These are phyloP conservation scores for Suillia variegata DNA, from an alignment of 2,888 invertebrate species.

Conservation along the genomic window DNA sequence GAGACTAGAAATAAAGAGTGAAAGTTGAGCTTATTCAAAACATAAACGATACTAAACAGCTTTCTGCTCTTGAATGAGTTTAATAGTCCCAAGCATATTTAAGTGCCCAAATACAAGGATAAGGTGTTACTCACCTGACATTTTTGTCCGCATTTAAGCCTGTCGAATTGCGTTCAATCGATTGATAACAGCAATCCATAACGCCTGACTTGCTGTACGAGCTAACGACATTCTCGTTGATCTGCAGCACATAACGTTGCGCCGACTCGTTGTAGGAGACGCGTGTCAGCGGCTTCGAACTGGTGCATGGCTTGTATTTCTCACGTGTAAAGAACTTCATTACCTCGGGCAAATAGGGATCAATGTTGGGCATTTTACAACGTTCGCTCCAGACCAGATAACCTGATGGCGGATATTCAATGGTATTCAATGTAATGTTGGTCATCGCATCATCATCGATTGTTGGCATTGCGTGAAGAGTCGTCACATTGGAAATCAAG, in stretches of 20 bases:
- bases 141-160: conserved; percentile 46
- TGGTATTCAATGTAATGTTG: conserved; percentile 19
- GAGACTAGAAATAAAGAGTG: conserved; percentile 30
- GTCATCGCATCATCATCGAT: conserved; percentile 21
- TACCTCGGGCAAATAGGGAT: conserved; percentile 66
- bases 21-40: not conserved
- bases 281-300: conserved; percentile 48
- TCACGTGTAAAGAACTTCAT: conserved; percentile 64
- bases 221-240: conserved; percentile 43
- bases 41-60: not conserved
- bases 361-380: conserved; percentile 69
- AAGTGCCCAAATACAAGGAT: too few relatives aligned
- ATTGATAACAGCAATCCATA: conserved; percentile 56
- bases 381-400: conserved; percentile 65
- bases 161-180: conserved; percentile 45
- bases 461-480: conserved; percentile 11
- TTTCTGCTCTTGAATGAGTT: not conserved
- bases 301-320: conserved; percentile 65
- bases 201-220: conserved; percentile 37
- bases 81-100: too few relatives aligned
- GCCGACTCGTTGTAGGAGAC: conserved; percentile 43
- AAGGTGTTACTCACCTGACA: conserved; percentile 38
- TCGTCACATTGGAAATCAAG: not conserved
- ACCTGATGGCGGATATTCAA: conserved; percentile 46
- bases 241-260: conserved; percentile 44